Evolutionary conservation across 2,888 invertebrate genomes (phyloP).

Genomic region (Lissonota sp.): DNA sequence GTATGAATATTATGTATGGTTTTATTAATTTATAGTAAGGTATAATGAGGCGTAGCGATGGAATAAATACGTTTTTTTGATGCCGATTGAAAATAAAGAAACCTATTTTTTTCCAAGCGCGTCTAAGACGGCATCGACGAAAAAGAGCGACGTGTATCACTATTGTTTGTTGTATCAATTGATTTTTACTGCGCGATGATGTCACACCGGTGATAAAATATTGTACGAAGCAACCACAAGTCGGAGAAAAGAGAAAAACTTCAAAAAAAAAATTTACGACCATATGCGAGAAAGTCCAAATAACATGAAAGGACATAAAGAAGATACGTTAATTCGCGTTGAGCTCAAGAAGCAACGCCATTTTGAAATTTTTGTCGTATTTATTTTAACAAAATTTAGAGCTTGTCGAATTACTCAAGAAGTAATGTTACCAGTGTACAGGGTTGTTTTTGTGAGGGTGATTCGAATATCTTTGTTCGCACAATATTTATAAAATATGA

Average conservation of each 20-base stretch:
- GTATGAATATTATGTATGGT: conserved; percentile 57
- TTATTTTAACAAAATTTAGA: no score
- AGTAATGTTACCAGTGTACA: no score
- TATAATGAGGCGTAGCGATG: conserved; percentile 59
- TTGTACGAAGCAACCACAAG: conserved; percentile 38
- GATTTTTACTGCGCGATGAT: conserved; percentile 43
- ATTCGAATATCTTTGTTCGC: no score
- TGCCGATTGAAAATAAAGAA: conserved; percentile 58
- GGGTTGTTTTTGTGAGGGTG: no score
- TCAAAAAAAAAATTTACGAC: conserved; percentile 28
- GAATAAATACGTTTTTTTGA: conserved; percentile 75
- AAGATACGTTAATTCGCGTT: no score
- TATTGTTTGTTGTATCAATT: conserved; percentile 42
- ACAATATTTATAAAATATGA: no score
- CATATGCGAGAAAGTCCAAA: conserved; percentile 12
- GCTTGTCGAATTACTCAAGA: no score
- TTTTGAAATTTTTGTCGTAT: no score
- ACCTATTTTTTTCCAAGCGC: conserved; percentile 22
- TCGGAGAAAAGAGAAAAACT: conserved; percentile 27
- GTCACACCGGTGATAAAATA: conserved; percentile 63
- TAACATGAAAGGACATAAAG: no score
- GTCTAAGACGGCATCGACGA: conserved; percentile 33
- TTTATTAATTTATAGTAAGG: conserved; percentile 29
- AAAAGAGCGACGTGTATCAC: conserved; percentile 20
- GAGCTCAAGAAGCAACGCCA: no score